Evolutionary conservation across 2,888 invertebrate genomes (phyloP), one percentile per base, ranked within the genome.

Genomic region (Caenorhabditis sulstoni): DNA sequence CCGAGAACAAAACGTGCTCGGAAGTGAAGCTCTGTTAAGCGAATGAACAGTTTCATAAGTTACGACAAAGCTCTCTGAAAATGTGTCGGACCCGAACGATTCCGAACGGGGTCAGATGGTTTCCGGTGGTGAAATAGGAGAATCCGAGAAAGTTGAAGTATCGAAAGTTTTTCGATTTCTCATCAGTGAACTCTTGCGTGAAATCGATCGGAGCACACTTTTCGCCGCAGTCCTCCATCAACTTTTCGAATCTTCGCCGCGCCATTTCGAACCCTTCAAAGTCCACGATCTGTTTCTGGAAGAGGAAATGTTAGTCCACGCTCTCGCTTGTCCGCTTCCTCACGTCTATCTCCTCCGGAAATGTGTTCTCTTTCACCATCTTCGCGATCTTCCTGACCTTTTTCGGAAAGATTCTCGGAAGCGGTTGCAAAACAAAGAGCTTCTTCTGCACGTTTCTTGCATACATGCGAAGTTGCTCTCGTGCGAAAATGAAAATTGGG

Each of bases 1-100:
- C 71, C 1, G 71, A 71, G 22, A 55, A 71, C 9, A 71, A 62
- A 22, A 62, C 71, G 37, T 71, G 71, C 61, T 62, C 62, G 16
- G 71, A 71, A n/a, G 62, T 64, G 3, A 37, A 71, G 12, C 18
- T 71, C 4, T 71, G 71, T 12, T 71, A 50, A 49, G 18, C 9
- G 7, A 18, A 57, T 41, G 35, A 57, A 35, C 39, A n/a, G 3
- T 41, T 57, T 2, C 11, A 35, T 44, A 65, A 52, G 18, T 37
- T 53, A 35, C 39, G 37, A n/a, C 58, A 67, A 12, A 67, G 35
- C 11, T 58, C 58, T 9, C 39, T 37, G 29, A 49, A 67, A 29
- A 67, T 16, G 18, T 67, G 57, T 20, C 49, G 45, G n/a, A 67
- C 22, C 20, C 47, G 44, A 14, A 23, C 55, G 14, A 55, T n/a